These are phyloP conservation scores for Camponotus vicinus DNA, from an alignment of 1,140 invertebrate genomes.

Conservation along the genomic window DNA sequence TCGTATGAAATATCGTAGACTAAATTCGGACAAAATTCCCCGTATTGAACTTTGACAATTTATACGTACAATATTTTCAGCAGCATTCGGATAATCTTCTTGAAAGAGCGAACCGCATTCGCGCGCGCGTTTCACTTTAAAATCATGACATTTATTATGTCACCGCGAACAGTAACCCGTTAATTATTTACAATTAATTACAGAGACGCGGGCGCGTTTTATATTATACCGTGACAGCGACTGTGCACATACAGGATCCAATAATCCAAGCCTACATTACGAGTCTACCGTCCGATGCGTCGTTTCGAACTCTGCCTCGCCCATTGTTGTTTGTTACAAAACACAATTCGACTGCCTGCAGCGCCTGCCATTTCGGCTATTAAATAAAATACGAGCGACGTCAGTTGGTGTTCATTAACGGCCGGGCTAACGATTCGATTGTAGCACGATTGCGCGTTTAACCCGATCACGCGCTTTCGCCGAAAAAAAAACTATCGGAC, in stretches of 20 bases:
- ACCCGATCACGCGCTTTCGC: constrained; percentile 31
- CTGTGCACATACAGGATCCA: constrained; percentile 73
- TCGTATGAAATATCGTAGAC: constrained; percentile 18
- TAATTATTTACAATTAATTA: constrained; percentile 82
- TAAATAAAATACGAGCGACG: constrained; percentile 84
- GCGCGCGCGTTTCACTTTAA: constrained; percentile 31
- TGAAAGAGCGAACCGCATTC: neutral
- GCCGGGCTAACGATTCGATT: constrained; percentile 81
- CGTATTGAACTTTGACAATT: neutral
- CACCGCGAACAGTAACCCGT: constrained; percentile 71
- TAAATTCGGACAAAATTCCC: neutral
- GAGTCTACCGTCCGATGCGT: constrained; percentile 49
- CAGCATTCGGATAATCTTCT: neutral
- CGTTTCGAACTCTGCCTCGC: constrained; percentile 69
- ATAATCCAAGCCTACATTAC: constrained; percentile 83
- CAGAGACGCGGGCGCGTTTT: constrained; percentile 78
- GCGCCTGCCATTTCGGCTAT: constrained; percentile 79
- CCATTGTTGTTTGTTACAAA: constrained; percentile 83
- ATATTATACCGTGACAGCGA: constrained; percentile 74
- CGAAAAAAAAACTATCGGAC: constrained; percentile 15
- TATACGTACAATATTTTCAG: neutral
- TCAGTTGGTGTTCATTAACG: constrained; percentile 84
- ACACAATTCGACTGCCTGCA: constrained; percentile 78
- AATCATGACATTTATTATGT: constrained; percentile 64
- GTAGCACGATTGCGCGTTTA: constrained; percentile 81